These are phyloP conservation scores for Tinea trinotella DNA, from an alignment of 2,888 invertebrate genomes.

Conservation along the genomic window DNA sequence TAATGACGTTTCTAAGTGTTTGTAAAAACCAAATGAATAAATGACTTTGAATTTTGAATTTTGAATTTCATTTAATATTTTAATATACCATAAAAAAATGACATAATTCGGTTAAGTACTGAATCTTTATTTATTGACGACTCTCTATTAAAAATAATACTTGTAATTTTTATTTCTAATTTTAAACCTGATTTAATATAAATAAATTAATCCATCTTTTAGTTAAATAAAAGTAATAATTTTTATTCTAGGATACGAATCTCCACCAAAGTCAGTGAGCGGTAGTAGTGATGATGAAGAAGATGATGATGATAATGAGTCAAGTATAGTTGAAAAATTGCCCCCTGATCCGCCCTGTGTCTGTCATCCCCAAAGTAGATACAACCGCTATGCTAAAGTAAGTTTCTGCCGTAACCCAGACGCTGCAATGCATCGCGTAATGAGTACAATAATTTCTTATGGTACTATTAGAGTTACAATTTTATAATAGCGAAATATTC, in stretches of 20 bases:
- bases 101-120: too few relatives aligned
- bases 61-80: too few relatives aligned
- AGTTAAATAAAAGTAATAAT: not conserved
- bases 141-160: not conserved
- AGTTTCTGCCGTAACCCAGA: too few relatives aligned
- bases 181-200: not conserved
- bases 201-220: not conserved
- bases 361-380: slow-evolving; percentile 42
- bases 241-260: slow-evolving; percentile 6
- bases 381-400: slow-evolving; percentile 58
- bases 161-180: not conserved
- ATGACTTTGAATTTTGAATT: too few relatives aligned
- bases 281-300: not conserved
- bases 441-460: too few relatives aligned
- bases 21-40: too few relatives aligned
- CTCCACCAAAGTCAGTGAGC: not conserved
- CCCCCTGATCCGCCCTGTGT: slow-evolving; percentile 47
- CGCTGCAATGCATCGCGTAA: too few relatives aligned
- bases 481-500: too few relatives aligned
- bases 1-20: too few relatives aligned
- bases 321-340: not conserved
- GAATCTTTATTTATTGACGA: too few relatives aligned
- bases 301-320: not conserved
- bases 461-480: too few relatives aligned
- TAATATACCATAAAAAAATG: not conserved